Conservation (phyloP, 2,888 invertebrate species). For the Limnephilus lunatus region DNA sequence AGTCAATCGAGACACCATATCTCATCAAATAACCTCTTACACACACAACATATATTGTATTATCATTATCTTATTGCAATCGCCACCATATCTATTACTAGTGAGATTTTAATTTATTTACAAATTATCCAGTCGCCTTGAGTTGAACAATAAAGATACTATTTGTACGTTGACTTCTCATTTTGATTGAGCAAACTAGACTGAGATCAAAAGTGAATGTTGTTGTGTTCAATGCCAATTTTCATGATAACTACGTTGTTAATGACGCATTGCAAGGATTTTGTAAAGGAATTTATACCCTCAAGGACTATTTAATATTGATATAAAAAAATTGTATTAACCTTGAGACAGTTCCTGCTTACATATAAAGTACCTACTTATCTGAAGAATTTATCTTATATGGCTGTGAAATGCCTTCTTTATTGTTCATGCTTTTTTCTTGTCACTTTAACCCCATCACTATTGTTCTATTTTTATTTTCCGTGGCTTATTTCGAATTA, state of each 20-base stretch:
- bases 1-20: slow-evolving; percentile 55
- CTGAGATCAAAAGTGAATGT: not conserved
- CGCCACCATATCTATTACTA: not conserved
- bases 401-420: not conserved
- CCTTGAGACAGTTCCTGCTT: not conserved
- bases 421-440: not conserved
- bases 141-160: not conserved
- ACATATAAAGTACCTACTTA: not conserved
- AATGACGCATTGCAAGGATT: not conserved
- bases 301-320: not conserved
- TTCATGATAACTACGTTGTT: not conserved
- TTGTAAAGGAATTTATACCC: not conserved
- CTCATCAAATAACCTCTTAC: slow-evolving; percentile 13
- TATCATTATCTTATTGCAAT: slow-evolving; percentile 16
- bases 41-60: not conserved
- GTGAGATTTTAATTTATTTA: not conserved
- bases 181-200: not conserved
- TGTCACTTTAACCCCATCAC: slow-evolving; percentile 19
- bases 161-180: not conserved
- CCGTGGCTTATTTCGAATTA: not conserved
- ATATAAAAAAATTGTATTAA: not conserved
- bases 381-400: not conserved
- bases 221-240: not conserved
- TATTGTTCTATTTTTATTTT: not conserved
- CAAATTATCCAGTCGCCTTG: not conserved